phyloP scores from a whole-genome alignment of 2,797 vertebrate species.

The Chrysocyon brachyurus region DNA sequence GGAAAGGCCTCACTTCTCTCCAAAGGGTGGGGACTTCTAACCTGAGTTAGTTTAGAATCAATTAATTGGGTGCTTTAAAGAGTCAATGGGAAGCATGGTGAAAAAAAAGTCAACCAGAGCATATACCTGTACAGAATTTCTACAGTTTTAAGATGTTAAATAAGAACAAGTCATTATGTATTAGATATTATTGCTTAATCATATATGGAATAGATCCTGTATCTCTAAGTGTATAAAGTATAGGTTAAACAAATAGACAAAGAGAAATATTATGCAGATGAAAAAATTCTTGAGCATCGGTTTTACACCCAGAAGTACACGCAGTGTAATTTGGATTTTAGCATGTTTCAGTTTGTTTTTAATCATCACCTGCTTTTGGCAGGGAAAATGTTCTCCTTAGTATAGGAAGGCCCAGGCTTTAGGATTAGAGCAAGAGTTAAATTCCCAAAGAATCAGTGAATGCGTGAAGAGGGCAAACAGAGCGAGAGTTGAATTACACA shows the following conservation, averaged over 20 bases:
- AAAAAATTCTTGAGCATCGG: background rate
- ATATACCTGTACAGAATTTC: background rate
- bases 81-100: background rate
- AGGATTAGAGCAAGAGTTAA: background rate
- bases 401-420: background rate
- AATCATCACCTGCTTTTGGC: background rate
- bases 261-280: background rate
- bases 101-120: constrained; percentile 6
- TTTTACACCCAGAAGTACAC: background rate
- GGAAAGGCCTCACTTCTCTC: constrained; percentile 34
- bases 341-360: background rate
- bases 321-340: background rate
- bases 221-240: background rate
- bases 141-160: constrained; percentile 36
- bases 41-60: constrained; percentile 8
- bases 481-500: background rate
- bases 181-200: constrained; percentile 15
- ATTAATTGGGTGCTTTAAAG: background rate
- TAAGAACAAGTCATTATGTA: background rate
- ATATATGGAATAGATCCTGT: background rate
- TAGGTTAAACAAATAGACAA: background rate
- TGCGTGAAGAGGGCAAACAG: background rate
- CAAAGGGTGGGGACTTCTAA: background rate
- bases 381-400: background rate
- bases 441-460: background rate